Conservation (phyloP, 2,888 invertebrate genomes). For the Crepidodera aurea region DNA sequence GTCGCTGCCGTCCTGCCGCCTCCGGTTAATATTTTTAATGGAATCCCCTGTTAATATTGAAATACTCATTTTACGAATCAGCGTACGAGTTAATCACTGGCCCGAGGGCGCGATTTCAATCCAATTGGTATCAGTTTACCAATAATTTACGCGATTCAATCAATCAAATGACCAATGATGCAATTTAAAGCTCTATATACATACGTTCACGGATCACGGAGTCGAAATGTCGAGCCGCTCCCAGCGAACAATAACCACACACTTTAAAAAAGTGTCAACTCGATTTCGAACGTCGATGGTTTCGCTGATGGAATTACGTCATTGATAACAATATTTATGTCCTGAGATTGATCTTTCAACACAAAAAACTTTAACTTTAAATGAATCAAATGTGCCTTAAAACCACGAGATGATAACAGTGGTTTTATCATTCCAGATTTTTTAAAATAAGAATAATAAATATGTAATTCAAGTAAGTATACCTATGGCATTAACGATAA, state of each 20-base stretch:
- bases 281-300: constrained; percentile 12
- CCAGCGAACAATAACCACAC: constrained; percentile 25
- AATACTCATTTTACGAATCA: constrained; percentile 61
- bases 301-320: too few relatives aligned
- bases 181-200: constrained; percentile 36
- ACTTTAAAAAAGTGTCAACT: constrained; percentile 20
- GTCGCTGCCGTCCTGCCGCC: neutral
- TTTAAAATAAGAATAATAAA: too few relatives aligned
- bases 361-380: too few relatives aligned
- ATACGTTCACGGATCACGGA: constrained; percentile 24
- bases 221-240: constrained; percentile 28
- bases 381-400: too few relatives aligned
- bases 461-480: too few relatives aligned
- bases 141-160: constrained; percentile 53
- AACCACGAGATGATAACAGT: too few relatives aligned
- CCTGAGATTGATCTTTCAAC: too few relatives aligned
- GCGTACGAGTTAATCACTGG: constrained; percentile 57
- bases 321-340: too few relatives aligned
- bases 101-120: constrained; percentile 51
- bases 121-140: constrained; percentile 52
- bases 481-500: too few relatives aligned
- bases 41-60: constrained; percentile 40
- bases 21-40: neutral
- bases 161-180: constrained; percentile 48
- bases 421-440: too few relatives aligned